These are phyloP conservation scores for Popillia japonica DNA, from an alignment of 1,140 invertebrate species.

Conservation along the genomic window DNA sequence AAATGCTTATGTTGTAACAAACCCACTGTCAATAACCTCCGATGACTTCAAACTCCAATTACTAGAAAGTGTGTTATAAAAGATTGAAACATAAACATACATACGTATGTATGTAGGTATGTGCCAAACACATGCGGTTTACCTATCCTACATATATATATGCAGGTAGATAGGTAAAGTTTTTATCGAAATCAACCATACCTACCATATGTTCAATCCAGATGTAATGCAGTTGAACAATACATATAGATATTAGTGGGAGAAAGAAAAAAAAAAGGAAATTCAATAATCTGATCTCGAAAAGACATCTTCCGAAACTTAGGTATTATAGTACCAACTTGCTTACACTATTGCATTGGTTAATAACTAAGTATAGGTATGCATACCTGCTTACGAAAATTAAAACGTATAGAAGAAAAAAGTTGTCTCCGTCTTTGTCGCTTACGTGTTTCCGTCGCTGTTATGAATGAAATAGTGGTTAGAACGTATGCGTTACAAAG, in stretches of 20 bases:
- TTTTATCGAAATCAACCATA: too few species aligned
- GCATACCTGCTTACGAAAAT: too few species aligned
- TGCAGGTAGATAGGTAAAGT: too few species aligned
- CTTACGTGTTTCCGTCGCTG: background rate
- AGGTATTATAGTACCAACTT: too few species aligned
- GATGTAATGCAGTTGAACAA: too few species aligned
- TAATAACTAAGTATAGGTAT: too few species aligned
- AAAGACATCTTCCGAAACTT: too few species aligned
- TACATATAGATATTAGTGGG: too few species aligned
- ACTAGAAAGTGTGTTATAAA: constrained; percentile 30
- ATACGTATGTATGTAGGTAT: too few species aligned
- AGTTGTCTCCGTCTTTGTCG: constrained; percentile 12
- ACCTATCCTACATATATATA: background rate
- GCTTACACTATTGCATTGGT: too few species aligned
- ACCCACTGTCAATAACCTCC: constrained; percentile 25
- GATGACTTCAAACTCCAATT: constrained; percentile 21
- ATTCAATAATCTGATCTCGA: background rate
- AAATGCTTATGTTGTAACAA: background rate
- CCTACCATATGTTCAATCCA: too few species aligned
- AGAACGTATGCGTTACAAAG: constrained; percentile 15
- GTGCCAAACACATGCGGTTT: background rate
- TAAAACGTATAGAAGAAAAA: background rate
- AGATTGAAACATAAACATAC: background rate
- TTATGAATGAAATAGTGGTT: constrained; percentile 30
- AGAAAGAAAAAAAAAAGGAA: background rate